Conservation (phyloP, 2,888 invertebrate genomes). For the Apoderus coryli region DNA sequence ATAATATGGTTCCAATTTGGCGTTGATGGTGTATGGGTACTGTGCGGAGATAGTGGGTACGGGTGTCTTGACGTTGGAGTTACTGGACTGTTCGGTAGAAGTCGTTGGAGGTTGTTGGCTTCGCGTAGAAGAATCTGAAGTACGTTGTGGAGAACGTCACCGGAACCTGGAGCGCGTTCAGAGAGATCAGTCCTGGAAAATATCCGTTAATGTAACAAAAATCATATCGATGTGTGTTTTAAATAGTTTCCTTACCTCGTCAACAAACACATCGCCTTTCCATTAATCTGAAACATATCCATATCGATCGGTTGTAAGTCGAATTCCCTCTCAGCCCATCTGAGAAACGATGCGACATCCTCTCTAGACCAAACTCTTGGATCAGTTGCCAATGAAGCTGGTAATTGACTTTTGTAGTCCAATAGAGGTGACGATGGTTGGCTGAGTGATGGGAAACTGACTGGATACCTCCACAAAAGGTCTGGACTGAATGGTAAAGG, state of each 20-base stretch:
- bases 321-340: conserved; percentile 83
- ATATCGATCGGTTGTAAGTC: conserved; percentile 82
- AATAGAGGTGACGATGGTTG: conserved; percentile 54
- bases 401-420: conserved; percentile 78
- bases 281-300: conserved; percentile 94
- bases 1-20: conserved; percentile 48
- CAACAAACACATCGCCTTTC: conserved; percentile 84
- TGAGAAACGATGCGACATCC: conserved; percentile 70
- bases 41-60: conserved; percentile 63
- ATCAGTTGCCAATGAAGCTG: conserved; percentile 70
- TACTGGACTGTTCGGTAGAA: conserved; percentile 66
- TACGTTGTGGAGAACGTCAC: conserved; percentile 88
- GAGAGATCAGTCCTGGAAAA: conserved; percentile 81
- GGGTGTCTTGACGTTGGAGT: conserved; percentile 62
- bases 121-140: conserved; percentile 76
- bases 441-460: conserved; percentile 54
- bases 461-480: conserved; percentile 76
- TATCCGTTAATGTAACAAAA: too few relatives aligned
- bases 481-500: conserved; percentile 72
- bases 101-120: conserved; percentile 61
- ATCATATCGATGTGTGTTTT: too few relatives aligned
- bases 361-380: conserved; percentile 84
- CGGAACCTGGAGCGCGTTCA: conserved; percentile 83
- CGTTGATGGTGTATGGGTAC: conserved; percentile 58
- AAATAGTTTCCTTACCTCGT: too few relatives aligned